Conservation (phyloP, 2,888 invertebrate genomes). For the Rhingia campestris region DNA sequence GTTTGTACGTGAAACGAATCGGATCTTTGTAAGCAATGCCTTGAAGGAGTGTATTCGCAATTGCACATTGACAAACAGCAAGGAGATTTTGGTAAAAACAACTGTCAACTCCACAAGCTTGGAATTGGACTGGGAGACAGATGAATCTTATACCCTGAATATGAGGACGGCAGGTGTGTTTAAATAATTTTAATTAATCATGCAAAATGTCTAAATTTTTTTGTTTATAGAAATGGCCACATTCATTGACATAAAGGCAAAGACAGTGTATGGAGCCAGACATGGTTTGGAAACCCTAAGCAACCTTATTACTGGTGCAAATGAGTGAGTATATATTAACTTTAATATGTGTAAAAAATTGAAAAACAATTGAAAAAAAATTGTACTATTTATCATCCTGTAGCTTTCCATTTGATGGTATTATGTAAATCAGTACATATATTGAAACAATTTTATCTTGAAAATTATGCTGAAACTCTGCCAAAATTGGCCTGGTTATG, state of each 20-base stretch:
- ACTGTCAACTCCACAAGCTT: constrained; percentile 83
- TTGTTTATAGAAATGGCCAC: constrained; percentile 82
- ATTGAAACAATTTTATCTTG: no score
- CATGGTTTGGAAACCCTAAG: constrained; percentile 90
- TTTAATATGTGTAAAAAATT: no score
- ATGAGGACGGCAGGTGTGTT: constrained; percentile 84
- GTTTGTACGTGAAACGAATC: constrained; percentile 84
- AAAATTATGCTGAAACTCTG: no score
- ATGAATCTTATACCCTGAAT: constrained; percentile 87
- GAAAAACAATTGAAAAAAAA: no score
- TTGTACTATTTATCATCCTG: no score
- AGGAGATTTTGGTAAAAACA: constrained; percentile 85
- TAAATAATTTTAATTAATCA: neutral
- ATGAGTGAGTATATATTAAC: constrained; percentile 69
- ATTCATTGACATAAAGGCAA: constrained; percentile 84
- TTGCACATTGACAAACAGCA: constrained; percentile 83
- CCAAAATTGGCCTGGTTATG: no score
- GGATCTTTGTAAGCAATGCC: constrained; percentile 85
- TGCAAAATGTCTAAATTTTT: neutral
- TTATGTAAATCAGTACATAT: no score
- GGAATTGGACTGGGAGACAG: constrained; percentile 86
- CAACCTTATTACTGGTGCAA: constrained; percentile 85
- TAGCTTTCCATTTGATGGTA: no score
- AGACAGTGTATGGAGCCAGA: constrained; percentile 88
- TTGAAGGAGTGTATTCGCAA: constrained; percentile 85